These are phyloP conservation scores for Eilema sororculum DNA, from an alignment of 2,888 invertebrate species.

Conservation along the genomic window DNA sequence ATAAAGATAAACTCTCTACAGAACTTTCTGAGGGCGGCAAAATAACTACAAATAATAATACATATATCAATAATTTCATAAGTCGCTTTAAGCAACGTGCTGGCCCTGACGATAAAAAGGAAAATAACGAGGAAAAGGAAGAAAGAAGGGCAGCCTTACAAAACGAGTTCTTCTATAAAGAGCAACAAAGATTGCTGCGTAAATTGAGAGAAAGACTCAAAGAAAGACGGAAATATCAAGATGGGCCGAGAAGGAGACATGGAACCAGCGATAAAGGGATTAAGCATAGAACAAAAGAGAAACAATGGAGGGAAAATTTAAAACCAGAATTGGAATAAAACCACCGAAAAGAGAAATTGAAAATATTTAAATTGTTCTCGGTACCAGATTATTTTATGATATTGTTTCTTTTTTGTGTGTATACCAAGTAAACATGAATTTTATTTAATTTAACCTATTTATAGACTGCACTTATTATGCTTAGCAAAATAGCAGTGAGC, in stretches of 20 bases:
- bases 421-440: neutral
- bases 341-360: neutral
- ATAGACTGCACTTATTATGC: too few species aligned
- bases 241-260: neutral
- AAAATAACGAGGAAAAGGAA: neutral
- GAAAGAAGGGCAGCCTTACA: constrained; percentile 7
- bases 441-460: neutral
- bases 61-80: neutral
- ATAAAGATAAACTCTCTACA: neutral
- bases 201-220: constrained; percentile 16
- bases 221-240: neutral
- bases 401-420: neutral
- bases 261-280: neutral
- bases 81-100: neutral
- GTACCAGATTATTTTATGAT: neutral
- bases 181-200: constrained; percentile 10
- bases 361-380: neutral
- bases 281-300: neutral
- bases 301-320: neutral
- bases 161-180: constrained; percentile 12
- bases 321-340: constrained; percentile 6
- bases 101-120: neutral
- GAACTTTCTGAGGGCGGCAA: neutral
- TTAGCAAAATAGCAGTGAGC: neutral
- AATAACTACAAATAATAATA: neutral